Conservation (phyloP, 2,113 vertebrate species). For the Triplophysa tibetana region DNA sequence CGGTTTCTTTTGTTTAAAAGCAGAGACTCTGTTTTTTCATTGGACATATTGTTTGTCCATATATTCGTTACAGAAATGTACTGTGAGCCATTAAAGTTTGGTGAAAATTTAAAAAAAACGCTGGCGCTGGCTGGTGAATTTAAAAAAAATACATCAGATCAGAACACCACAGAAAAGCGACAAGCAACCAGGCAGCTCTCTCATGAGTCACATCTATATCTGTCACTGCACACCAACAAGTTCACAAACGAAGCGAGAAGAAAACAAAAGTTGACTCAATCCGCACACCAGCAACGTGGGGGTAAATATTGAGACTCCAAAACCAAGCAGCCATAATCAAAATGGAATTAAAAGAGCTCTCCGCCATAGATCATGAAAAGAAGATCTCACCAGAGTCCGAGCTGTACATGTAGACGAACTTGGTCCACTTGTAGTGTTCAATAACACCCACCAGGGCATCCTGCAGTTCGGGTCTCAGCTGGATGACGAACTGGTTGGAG, state of each 20-base stretch:
- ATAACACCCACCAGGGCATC: conserved; percentile 94
- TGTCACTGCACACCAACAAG: conserved; percentile 21
- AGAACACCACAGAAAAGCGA: not conserved
- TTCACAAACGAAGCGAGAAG: conserved; percentile 20
- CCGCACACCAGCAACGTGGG: not conserved
- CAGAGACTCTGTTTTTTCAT: too few relatives aligned
- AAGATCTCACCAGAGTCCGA: conserved; percentile 87
- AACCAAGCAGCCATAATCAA: conserved; percentile 15
- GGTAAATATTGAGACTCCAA: conserved; percentile 23
- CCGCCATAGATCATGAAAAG: not conserved
- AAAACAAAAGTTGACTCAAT: conserved; percentile 32
- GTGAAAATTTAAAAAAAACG: too few relatives aligned
- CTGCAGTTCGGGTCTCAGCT: conserved; percentile 94
- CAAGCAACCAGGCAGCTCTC: conserved; percentile 38
- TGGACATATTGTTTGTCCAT: too few relatives aligned
- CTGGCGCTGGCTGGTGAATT: too few relatives aligned
- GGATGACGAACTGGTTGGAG: conserved; percentile 97
- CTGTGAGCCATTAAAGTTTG: too few relatives aligned
- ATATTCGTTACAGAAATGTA: too few relatives aligned
- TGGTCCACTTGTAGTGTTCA: conserved; percentile 94
- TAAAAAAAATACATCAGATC: not conserved
- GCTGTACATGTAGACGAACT: conserved; percentile 98
- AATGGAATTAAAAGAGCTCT: not conserved
- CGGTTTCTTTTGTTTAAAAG: too few relatives aligned
- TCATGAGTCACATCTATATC: conserved; percentile 33